Conservation (phyloP, 2,797 vertebrate species). For the Micrastur ruficollis region DNA sequence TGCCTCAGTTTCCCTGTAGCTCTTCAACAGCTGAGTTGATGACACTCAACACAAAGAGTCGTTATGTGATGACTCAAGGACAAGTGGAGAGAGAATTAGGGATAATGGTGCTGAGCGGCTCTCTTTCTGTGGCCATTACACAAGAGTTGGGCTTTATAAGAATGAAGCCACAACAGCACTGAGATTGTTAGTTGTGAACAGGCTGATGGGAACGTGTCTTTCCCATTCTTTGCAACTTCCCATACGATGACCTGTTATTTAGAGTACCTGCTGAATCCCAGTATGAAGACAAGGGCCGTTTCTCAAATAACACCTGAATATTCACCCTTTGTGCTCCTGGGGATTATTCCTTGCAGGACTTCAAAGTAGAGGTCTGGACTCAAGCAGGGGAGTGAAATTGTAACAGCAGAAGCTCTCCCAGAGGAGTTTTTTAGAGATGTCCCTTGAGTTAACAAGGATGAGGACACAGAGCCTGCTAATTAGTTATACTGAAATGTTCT, state of each 20-base stretch:
- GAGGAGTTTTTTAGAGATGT: background rate
- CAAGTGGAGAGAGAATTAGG: background rate
- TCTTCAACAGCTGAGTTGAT: background rate
- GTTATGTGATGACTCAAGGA: background rate
- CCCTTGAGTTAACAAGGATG: conserved; percentile 30
- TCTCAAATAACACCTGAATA: background rate
- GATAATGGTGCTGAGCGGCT: background rate
- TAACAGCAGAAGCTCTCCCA: background rate
- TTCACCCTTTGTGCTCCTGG: background rate
- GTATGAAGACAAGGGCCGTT: background rate
- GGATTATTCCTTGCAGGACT: background rate
- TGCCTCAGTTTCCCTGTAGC: background rate
- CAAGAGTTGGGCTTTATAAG: background rate
- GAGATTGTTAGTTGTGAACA: background rate
- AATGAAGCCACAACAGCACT: background rate
- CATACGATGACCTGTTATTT: background rate
- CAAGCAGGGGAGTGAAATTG: background rate
- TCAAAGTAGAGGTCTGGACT: background rate
- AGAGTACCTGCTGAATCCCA: background rate
- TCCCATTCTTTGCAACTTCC: background rate
- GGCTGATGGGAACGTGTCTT: background rate
- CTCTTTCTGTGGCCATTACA: background rate
- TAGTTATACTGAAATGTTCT: conserved; percentile 46
- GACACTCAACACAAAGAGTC: background rate
- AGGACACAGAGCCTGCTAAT: conserved; percentile 41